Evolutionary conservation across 2,888 invertebrate species (phyloP).

Genomic region (Carterocephalus palaemon): DNA sequence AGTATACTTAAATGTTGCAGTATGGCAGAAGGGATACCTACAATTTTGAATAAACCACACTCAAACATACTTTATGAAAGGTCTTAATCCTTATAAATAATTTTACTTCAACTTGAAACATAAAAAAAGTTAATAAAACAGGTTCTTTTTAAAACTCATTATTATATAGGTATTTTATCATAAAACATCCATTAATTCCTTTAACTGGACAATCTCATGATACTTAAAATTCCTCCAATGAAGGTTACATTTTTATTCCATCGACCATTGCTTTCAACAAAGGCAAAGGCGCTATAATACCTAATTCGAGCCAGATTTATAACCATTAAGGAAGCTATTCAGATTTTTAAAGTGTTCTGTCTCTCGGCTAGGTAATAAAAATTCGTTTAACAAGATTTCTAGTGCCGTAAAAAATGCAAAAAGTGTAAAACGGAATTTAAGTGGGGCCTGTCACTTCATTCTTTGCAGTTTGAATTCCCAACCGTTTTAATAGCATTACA

Average conservation of each 20-base stretch:
- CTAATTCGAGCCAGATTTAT: slow-evolving; percentile 9
- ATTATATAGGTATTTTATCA: too few relatives aligned
- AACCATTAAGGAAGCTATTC: slow-evolving; percentile 11
- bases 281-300: slow-evolving; percentile 26
- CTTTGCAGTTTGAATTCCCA: slow-evolving; percentile 15
- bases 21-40: too few relatives aligned
- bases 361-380: slow-evolving; percentile 17
- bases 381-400: slow-evolving; percentile 18
- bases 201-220: too few relatives aligned
- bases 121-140: too few relatives aligned
- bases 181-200: too few relatives aligned
- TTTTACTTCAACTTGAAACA: too few relatives aligned
- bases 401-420: slow-evolving; percentile 14
- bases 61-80: too few relatives aligned
- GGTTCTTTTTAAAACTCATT: too few relatives aligned
- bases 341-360: slow-evolving; percentile 13
- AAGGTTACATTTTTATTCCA: background rate
- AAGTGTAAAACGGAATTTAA: slow-evolving; percentile 20
- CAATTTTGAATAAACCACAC: too few relatives aligned
- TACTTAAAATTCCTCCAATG: background rate
- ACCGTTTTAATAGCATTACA: background rate
- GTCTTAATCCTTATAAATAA: too few relatives aligned
- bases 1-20: too few relatives aligned
- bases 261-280: slow-evolving; percentile 1
- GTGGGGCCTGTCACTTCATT: slow-evolving; percentile 12